phyloP scores from a whole-genome alignment of 2,888 invertebrate genomes.

The Caradrina kadenii region DNA sequence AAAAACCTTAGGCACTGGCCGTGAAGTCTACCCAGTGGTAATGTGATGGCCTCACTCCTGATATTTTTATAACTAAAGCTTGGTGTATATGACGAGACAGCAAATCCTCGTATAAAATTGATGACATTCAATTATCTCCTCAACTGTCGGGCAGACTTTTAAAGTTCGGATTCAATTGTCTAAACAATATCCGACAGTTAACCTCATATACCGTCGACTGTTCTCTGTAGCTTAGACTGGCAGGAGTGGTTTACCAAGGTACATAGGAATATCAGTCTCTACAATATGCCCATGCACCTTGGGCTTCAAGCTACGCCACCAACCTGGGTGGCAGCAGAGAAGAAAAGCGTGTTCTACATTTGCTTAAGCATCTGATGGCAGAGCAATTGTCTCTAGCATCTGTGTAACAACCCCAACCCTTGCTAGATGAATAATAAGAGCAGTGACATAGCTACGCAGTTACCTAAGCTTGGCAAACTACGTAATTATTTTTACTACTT shows the following conservation, averaged over 20 bases:
- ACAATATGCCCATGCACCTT: too few species aligned
- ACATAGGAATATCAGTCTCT: neutral
- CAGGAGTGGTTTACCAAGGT: neutral
- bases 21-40: neutral
- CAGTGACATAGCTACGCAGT: neutral
- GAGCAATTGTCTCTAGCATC: too few species aligned
- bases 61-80: too few species aligned
- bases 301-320: too few species aligned
- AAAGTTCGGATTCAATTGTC: too few species aligned
- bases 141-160: too few species aligned
- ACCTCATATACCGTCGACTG: neutral
- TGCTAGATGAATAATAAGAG: neutral
- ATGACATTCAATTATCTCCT: too few species aligned
- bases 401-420: neutral
- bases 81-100: neutral
- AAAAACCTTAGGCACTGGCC: neutral
- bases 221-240: neutral
- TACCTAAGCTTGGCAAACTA: too few species aligned
- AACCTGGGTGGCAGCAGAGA: too few species aligned
- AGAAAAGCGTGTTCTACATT: too few species aligned
- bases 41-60: neutral
- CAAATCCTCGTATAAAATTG: neutral
- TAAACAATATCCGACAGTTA: too few species aligned
- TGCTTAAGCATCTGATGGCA: neutral
- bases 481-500: too few species aligned